Conservation (phyloP, 2,113 vertebrate species). For the Chrysochloris asiatica region DNA sequence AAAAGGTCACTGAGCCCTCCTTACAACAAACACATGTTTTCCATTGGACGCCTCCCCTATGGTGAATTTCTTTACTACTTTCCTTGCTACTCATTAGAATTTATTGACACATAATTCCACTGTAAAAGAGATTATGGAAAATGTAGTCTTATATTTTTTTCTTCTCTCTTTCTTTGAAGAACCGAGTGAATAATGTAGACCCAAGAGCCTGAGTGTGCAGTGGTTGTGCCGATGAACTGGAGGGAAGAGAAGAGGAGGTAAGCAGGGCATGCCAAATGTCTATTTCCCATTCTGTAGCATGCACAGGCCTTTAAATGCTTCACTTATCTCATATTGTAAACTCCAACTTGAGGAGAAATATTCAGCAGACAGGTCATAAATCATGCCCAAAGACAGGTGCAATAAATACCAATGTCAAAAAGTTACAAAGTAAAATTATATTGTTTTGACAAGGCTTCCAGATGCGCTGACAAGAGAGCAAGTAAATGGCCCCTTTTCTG, state of each 20-base stretch:
- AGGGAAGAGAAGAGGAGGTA: neutral
- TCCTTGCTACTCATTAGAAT: slow-evolving; percentile 36
- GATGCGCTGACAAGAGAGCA: slow-evolving; percentile 85
- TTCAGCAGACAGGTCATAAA: slow-evolving; percentile 93
- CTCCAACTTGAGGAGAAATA: slow-evolving; percentile 88
- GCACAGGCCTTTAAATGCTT: slow-evolving; percentile 85
- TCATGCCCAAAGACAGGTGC: slow-evolving; percentile 91
- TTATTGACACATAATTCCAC: neutral
- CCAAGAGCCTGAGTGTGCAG: slow-evolving; percentile 30
- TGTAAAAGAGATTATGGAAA: neutral
- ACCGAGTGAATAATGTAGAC: too few relatives aligned
- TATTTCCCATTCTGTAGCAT: slow-evolving; percentile 76
- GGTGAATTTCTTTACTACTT: slow-evolving; percentile 25
- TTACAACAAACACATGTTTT: slow-evolving; percentile 53
- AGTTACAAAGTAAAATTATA: slow-evolving; percentile 88
- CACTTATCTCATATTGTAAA: slow-evolving; percentile 90
- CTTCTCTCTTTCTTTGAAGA: neutral
- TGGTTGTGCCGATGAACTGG: neutral
- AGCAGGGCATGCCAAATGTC: slow-evolving; percentile 74
- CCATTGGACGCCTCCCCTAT: neutral
- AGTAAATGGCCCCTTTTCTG: slow-evolving; percentile 80
- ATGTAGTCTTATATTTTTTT: neutral
- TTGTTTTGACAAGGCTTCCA: slow-evolving; percentile 94
- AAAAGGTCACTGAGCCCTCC: neutral
- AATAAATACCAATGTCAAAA: slow-evolving; percentile 90